These are phyloP conservation scores for Ophion ellenae DNA, from an alignment of 2,888 invertebrate genomes.

Conservation along the genomic window DNA sequence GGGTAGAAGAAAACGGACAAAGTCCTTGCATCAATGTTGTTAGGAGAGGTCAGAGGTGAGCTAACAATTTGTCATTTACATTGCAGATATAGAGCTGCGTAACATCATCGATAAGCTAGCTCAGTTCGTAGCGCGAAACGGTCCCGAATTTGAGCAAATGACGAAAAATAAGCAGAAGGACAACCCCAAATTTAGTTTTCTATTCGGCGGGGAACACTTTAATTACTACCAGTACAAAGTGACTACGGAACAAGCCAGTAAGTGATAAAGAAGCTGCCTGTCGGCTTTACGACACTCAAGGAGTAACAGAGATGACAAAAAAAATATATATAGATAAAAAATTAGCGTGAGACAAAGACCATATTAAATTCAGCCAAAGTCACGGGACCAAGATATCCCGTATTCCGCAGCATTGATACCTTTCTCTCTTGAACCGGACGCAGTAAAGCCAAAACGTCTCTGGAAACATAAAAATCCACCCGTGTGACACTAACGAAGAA, in stretches of 20 bases:
- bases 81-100: constrained; percentile 94
- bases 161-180: constrained; percentile 99
- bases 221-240: constrained; percentile 99
- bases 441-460: background rate
- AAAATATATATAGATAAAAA: constrained; percentile 20
- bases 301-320: constrained; percentile 64
- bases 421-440: background rate
- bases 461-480: background rate
- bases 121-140: constrained; percentile 99
- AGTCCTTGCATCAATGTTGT: background rate
- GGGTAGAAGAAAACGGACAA: background rate
- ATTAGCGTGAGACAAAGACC: constrained; percentile 40
- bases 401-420: background rate
- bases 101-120: constrained; percentile 99
- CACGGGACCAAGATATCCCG: background rate
- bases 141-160: constrained; percentile 99
- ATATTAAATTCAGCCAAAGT: constrained; percentile 25
- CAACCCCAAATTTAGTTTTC: constrained; percentile 98
- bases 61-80: constrained; percentile 8
- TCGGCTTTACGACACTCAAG: constrained; percentile 64
- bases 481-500: background rate
- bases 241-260: constrained; percentile 96
- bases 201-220: constrained; percentile 97
- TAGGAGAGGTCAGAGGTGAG: background rate
- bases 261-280: constrained; percentile 84